Evolutionary conservation across 2,888 invertebrate species (phyloP).

Genomic region (Cylindroiulus punctatus): DNA sequence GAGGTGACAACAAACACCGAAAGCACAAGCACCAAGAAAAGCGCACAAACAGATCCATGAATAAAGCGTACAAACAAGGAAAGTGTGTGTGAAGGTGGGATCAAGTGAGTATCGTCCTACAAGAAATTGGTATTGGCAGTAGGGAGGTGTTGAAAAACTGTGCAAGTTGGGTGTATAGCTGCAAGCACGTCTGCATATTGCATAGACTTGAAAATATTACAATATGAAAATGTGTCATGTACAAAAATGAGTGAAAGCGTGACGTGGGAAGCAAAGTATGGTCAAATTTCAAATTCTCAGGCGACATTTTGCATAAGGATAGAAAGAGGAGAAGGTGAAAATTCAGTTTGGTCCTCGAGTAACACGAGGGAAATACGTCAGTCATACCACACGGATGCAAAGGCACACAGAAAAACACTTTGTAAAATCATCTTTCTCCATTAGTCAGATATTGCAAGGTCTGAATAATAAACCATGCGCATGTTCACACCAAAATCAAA

Average conservation of each 20-base stretch:
- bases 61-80: neutral
- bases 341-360: neutral
- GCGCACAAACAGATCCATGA: neutral
- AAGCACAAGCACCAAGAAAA: neutral
- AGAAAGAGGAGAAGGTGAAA: neutral
- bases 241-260: neutral
- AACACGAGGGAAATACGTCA: neutral
- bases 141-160: neutral
- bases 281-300: neutral
- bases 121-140: neutral
- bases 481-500: neutral
- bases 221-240: neutral
- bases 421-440: neutral
- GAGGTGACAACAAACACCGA: neutral
- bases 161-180: conserved; percentile 9
- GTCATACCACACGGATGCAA: conserved; percentile 2
- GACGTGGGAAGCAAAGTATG: neutral
- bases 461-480: neutral
- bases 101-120: neutral
- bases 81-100: neutral
- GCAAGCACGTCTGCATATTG: conserved; percentile 2
- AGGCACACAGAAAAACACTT: neutral
- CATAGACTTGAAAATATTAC: neutral
- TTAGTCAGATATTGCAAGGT: neutral
- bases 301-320: conserved; percentile 11